These are phyloP conservation scores for Trissolcus brochymenae DNA, from an alignment of 2,888 invertebrate genomes.

Conservation along the genomic window DNA sequence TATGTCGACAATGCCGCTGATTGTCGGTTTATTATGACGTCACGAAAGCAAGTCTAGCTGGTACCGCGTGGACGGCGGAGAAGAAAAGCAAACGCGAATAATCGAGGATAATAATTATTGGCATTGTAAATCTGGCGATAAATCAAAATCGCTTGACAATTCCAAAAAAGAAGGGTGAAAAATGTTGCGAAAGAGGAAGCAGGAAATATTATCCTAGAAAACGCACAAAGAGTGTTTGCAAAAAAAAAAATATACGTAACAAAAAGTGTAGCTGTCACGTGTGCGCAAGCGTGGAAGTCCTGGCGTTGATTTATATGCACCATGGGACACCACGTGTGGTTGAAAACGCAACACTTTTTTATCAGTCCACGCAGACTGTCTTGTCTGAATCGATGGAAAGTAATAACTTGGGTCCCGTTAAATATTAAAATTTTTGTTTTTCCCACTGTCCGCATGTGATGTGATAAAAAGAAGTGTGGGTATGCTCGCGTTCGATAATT, in stretches of 20 bases:
- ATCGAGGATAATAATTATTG: too few relatives aligned
- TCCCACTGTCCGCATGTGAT: constrained; percentile 58
- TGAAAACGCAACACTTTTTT: constrained; percentile 56
- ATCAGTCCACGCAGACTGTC: constrained; percentile 32
- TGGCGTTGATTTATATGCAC: constrained; percentile 67
- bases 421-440: constrained; percentile 46
- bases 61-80: constrained; percentile 69
- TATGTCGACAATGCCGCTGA: constrained; percentile 76
- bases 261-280: constrained; percentile 24
- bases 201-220: constrained; percentile 11
- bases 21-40: constrained; percentile 76
- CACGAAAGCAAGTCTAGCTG: constrained; percentile 74
- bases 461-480: too few relatives aligned
- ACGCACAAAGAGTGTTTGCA: too few relatives aligned
- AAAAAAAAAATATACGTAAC: neutral
- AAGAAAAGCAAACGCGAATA: constrained; percentile 39
- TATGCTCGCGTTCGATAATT: constrained; percentile 9
- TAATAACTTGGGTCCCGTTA: constrained; percentile 12
- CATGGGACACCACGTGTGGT: constrained; percentile 62
- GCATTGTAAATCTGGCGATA: too few relatives aligned
- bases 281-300: constrained; percentile 43
- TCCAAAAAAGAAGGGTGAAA: too few relatives aligned
- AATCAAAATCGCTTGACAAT: too few relatives aligned
- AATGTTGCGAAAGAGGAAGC: neutral
- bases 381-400: constrained; percentile 22